Conservation (phyloP, 2,113 vertebrate genomes). For the Pteruthius melanotis region DNA sequence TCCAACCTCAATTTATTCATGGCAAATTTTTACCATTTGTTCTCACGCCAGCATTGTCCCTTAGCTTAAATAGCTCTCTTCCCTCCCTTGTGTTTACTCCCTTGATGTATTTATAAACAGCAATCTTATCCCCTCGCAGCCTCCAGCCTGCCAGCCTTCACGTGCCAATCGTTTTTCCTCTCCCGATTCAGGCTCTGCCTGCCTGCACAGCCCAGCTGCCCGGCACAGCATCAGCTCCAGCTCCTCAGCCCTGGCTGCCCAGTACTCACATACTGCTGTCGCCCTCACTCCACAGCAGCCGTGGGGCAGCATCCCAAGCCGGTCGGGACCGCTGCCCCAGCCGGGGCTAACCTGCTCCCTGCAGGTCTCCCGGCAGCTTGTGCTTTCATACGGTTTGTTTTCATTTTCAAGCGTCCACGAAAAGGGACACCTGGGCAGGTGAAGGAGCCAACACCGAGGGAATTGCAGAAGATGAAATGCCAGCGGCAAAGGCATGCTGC, state of each 20-base stretch:
- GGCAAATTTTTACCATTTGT: slow-evolving; percentile 49
- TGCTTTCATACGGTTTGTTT: neutral
- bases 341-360: neutral
- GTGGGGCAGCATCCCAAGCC: neutral
- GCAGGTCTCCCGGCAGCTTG: neutral
- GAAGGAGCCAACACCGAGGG: neutral
- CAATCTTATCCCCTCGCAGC: slow-evolving; percentile 25
- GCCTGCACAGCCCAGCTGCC: neutral
- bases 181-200: neutral
- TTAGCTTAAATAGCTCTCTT: slow-evolving; percentile 55
- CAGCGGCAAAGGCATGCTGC: neutral
- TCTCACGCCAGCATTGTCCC: slow-evolving; percentile 56
- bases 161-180: slow-evolving; percentile 23
- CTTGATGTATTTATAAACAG: slow-evolving; percentile 65
- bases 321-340: accelerated
- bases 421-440: neutral
- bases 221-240: neutral
- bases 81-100: slow-evolving; percentile 56
- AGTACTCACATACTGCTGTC: neutral
- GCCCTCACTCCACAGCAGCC: neutral
- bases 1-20: slow-evolving; percentile 49
- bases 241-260: neutral
- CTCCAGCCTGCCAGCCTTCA: slow-evolving; percentile 35
- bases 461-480: neutral
- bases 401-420: neutral